These are phyloP conservation scores for Lepidurus apus DNA, from an alignment of 1,140 invertebrate species.

Conservation along the genomic window DNA sequence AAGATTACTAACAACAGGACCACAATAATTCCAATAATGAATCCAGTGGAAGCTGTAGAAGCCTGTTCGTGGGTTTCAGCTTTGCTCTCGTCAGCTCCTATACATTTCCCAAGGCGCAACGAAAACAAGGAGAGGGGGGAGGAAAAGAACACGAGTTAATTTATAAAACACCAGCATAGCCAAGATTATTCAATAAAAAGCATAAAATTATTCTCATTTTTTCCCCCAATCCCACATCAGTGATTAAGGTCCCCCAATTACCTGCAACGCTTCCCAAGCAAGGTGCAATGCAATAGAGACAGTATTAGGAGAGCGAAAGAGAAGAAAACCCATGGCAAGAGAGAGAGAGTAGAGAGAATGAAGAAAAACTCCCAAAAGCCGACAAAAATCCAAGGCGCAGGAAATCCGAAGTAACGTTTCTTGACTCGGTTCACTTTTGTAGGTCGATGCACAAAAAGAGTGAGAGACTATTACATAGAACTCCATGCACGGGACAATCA, in stretches of 20 bases:
- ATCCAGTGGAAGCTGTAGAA: slow-evolving; percentile 48
- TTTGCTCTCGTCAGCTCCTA: not conserved
- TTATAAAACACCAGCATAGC: not conserved
- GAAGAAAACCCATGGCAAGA: not conserved
- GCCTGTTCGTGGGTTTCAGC: not conserved
- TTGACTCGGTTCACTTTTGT: slow-evolving; percentile 18
- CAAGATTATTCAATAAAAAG: not conserved
- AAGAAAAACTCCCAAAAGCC: slow-evolving; percentile 6
- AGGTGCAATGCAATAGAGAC: slow-evolving; percentile 12
- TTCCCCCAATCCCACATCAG: not conserved
- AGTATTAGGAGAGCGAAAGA: not conserved
- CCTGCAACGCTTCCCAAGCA: slow-evolving; percentile 20
- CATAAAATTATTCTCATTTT: not conserved
- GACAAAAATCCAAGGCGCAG: not conserved
- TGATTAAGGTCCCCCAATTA: not conserved
- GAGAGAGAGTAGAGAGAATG: not conserved
- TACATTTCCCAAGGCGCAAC: not conserved
- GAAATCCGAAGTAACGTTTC: slow-evolving; percentile 14
- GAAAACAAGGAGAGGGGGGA: not conserved
- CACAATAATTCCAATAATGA: slow-evolving; percentile 71
- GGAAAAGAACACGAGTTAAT: not conserved
- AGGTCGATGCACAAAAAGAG: not conserved
- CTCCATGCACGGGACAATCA: not conserved
- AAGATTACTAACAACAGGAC: slow-evolving; percentile 65
- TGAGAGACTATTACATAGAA: not conserved